phyloP scores from a whole-genome alignment of 2,113 vertebrate species.

The Alaudala cheleensis region DNA sequence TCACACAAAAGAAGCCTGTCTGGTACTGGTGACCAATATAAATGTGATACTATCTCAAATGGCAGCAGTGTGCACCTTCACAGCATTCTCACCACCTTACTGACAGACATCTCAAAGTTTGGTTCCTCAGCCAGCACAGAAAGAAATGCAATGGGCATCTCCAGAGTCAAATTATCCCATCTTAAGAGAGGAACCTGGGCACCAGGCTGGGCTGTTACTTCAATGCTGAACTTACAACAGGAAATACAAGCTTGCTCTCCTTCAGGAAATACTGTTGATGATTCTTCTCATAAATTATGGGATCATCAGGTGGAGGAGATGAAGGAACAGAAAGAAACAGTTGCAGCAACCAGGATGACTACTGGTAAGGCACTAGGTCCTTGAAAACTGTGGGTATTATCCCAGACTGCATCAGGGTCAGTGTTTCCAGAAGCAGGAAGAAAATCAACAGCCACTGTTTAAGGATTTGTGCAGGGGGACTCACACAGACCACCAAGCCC shows the following conservation, averaged over 20 bases:
- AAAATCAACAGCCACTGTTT: not conserved
- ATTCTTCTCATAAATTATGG: not conserved
- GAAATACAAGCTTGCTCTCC: not conserved
- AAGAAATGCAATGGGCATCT: not conserved
- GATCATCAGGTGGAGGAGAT: not conserved
- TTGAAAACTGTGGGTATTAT: not conserved
- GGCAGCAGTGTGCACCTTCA: not conserved
- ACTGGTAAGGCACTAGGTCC: not conserved
- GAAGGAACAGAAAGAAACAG: not conserved
- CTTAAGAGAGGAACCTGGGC: not conserved
- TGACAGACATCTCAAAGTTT: not conserved
- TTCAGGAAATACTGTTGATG: not conserved
- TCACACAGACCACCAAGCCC: accelerated
- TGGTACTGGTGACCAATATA: not conserved
- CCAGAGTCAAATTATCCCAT: not conserved
- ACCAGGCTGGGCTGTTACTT: not conserved
- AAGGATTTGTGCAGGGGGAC: not conserved
- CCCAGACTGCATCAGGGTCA: not conserved
- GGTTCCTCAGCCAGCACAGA: not conserved
- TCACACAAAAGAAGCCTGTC: not conserved
- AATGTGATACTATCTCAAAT: not conserved
- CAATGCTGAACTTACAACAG: not conserved
- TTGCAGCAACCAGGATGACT: not conserved
- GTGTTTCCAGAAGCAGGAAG: not conserved
- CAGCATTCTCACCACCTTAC: not conserved